These are phyloP conservation scores for Pinna nobilis DNA, from an alignment of 1,140 invertebrate species.

Conservation along the genomic window DNA sequence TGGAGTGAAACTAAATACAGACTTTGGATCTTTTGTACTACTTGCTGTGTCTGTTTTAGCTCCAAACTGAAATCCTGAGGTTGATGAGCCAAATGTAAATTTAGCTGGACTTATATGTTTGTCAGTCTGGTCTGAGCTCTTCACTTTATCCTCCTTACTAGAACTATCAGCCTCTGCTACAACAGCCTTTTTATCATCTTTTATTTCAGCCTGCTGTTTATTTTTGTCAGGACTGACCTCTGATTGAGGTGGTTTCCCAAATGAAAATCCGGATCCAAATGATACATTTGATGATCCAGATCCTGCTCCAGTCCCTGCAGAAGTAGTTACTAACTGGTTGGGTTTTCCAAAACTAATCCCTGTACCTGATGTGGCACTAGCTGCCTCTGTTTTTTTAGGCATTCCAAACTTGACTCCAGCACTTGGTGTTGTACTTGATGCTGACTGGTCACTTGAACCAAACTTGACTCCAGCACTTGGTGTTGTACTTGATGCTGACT, in stretches of 20 bases:
- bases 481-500: background rate
- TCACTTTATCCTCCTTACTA: background rate
- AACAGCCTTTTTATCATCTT: background rate
- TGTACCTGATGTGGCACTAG: no score
- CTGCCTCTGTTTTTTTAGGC: no score
- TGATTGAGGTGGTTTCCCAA: constrained; percentile 10
- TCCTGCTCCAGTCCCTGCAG: background rate
- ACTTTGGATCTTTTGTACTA: background rate
- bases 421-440: background rate
- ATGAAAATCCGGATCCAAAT: background rate
- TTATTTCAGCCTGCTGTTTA: constrained; percentile 6
- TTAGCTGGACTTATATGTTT: background rate
- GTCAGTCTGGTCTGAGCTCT: no score
- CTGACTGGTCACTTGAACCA: background rate
- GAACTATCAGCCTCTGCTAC: background rate
- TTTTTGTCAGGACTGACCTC: background rate
- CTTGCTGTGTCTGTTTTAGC: background rate
- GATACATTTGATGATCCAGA: background rate
- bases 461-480: constrained; percentile 1
- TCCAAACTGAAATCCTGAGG: constrained; percentile 13
- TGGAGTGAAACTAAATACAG: background rate
- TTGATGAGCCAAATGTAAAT: background rate
- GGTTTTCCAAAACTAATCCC: no score
- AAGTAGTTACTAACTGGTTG: background rate
- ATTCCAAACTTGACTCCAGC: constrained; percentile 16